phyloP scores from a whole-genome alignment of 2,797 vertebrate species.

The Pseudochromis fuscus region DNA sequence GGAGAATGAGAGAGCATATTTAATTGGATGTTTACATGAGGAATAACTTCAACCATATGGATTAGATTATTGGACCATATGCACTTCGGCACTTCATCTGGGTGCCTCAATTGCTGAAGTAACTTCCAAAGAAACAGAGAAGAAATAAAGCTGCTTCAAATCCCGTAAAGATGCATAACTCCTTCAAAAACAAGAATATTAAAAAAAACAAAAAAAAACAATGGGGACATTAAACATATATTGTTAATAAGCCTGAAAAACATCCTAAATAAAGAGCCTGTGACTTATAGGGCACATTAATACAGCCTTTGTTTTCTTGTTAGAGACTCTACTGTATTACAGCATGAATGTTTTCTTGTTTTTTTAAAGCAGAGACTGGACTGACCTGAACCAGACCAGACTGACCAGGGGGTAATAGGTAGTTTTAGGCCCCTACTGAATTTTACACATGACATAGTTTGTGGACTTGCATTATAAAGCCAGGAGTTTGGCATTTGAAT shows the following conservation, averaged over 20 bases:
- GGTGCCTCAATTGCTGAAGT: conserved; percentile 9
- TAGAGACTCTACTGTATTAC: too few relatives aligned
- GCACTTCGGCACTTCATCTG: conserved; percentile 52
- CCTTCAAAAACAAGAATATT: conserved; percentile 3
- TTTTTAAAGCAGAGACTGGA: too few relatives aligned
- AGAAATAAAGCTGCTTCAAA: conserved; percentile 30
- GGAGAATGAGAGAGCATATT: conserved; percentile 67
- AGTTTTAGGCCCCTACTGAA: too few relatives aligned
- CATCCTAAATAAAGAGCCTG: too few relatives aligned
- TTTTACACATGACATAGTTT: too few relatives aligned
- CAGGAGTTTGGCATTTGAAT: too few relatives aligned
- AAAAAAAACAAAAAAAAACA: neutral
- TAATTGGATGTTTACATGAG: conserved; percentile 79
- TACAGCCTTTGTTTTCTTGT: too few relatives aligned
- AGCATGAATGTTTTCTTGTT: too few relatives aligned
- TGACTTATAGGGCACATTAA: too few relatives aligned
- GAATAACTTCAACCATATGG: conserved; percentile 74
- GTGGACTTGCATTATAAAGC: too few relatives aligned
- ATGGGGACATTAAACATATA: conserved; percentile 8
- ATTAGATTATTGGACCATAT: conserved; percentile 74
- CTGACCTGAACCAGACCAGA: too few relatives aligned
- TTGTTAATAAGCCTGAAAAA: conserved; percentile 23
- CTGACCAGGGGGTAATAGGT: too few relatives aligned
- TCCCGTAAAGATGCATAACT: conserved; percentile 14
- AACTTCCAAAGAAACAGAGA: conserved; percentile 20